phyloP scores from a whole-genome alignment of 1,140 invertebrate species.

The Zaprionus kolodkinae region DNA sequence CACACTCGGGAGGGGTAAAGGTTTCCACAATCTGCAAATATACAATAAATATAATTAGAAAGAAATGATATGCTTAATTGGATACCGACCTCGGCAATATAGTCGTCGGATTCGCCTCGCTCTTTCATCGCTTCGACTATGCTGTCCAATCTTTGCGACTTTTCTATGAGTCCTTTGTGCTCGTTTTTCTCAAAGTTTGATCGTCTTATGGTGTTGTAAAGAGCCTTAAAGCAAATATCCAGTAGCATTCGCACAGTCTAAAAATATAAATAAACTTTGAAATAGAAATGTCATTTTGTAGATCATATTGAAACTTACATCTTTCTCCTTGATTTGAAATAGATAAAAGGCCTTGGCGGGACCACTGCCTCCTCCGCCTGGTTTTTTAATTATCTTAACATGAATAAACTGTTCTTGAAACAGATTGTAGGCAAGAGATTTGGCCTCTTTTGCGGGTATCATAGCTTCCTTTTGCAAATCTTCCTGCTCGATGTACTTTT shows the following conservation, averaged over 20 bases:
- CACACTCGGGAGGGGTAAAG: slow-evolving; percentile 90
- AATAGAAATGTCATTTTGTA: slow-evolving; percentile 3
- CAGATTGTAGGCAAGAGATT: slow-evolving; percentile 91
- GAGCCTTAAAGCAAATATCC: slow-evolving; percentile 90
- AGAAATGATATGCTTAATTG: background rate
- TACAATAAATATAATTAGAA: background rate
- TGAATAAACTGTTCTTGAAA: slow-evolving; percentile 92
- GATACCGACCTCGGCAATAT: slow-evolving; percentile 89
- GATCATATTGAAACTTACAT: slow-evolving; percentile 41
- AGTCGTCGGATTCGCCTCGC: slow-evolving; percentile 89
- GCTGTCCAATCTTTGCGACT: slow-evolving; percentile 92
- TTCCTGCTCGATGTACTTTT: slow-evolving; percentile 93
- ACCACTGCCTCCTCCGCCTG: slow-evolving; percentile 84
- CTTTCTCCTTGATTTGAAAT: slow-evolving; percentile 88
- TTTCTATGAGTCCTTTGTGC: slow-evolving; percentile 92
- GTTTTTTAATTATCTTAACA: slow-evolving; percentile 84
- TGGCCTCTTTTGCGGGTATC: slow-evolving; percentile 95
- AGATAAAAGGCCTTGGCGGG: slow-evolving; percentile 89
- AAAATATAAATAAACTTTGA: slow-evolving; percentile 8
- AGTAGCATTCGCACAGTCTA: slow-evolving; percentile 90
- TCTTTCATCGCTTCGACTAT: slow-evolving; percentile 91
- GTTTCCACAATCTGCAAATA: slow-evolving; percentile 89
- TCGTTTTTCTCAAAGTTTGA: slow-evolving; percentile 87
- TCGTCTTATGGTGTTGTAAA: slow-evolving; percentile 89
- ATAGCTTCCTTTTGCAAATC: slow-evolving; percentile 94